Evolutionary conservation across 2,888 invertebrate genomes (phyloP).

Genomic region (Tenthredo amoena): DNA sequence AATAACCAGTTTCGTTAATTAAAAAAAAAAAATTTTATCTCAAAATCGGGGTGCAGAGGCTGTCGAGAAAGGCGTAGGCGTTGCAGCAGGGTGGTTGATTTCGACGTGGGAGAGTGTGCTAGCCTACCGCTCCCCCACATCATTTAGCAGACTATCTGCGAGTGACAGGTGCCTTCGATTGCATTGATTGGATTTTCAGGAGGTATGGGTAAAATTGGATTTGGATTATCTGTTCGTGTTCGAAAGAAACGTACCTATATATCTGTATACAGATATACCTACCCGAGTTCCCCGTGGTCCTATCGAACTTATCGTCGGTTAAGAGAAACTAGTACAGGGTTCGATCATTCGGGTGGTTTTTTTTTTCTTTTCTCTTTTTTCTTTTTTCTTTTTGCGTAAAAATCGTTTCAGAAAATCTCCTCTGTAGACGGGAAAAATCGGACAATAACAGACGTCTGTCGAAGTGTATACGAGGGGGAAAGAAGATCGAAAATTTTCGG

Average conservation of each 20-base stretch:
- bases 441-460: not conserved
- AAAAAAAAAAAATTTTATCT: not conserved
- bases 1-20: too few species aligned
- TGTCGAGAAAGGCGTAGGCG: not conserved
- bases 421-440: not conserved
- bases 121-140: constrained; percentile 53
- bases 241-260: constrained; percentile 27
- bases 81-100: constrained; percentile 23
- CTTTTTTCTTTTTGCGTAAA: not conserved
- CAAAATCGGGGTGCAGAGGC: not conserved
- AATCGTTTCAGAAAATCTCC: not conserved
- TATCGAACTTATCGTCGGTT: not conserved
- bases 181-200: constrained; percentile 68
- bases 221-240: constrained; percentile 57
- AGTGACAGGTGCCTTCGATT: constrained; percentile 68
- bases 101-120: not conserved
- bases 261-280: not conserved
- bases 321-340: not conserved
- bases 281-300: too few species aligned
- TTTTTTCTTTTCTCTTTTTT: not conserved
- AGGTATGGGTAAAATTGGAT: constrained; percentile 66
- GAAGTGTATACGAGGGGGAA: not conserved
- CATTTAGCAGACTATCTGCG: constrained; percentile 68
- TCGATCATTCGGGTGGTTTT: not conserved
- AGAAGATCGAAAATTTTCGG: not conserved